phyloP scores from a whole-genome alignment of 2,888 invertebrate species.

The Spialia ferax region DNA sequence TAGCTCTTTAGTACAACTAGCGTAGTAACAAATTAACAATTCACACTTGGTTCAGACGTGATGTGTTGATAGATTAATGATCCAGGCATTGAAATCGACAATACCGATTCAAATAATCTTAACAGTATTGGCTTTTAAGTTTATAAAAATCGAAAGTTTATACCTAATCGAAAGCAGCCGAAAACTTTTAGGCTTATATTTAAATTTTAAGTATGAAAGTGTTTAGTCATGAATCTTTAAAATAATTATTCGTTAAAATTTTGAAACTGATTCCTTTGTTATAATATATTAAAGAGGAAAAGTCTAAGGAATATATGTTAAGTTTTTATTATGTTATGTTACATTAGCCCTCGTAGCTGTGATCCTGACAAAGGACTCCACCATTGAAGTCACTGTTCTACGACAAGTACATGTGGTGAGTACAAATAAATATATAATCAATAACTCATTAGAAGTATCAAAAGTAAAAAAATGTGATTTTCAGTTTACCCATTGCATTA shows the following conservation, averaged over 20 bases:
- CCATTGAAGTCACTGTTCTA: slow-evolving; percentile 74
- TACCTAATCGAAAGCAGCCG: too few species aligned
- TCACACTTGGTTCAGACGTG: slow-evolving; percentile 22
- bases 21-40: slow-evolving; percentile 24
- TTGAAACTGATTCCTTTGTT: too few species aligned
- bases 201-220: too few species aligned
- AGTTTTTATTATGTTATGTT: neutral
- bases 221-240: too few species aligned
- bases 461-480: too few species aligned
- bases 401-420: slow-evolving; percentile 84
- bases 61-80: slow-evolving; percentile 28
- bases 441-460: too few species aligned
- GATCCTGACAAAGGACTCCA: slow-evolving; percentile 78
- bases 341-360: slow-evolving; percentile 81
- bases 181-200: too few species aligned
- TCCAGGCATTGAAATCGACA: slow-evolving; percentile 13
- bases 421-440: slow-evolving; percentile 5
- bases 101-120: slow-evolving; percentile 4
- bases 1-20: slow-evolving; percentile 4
- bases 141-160: too few species aligned
- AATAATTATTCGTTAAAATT: too few species aligned
- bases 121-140: neutral
- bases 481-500: too few species aligned
- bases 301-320: too few species aligned
- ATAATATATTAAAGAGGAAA: too few species aligned